A percentile compares a stretch with the other conserved stretches of the same genome.
Evolutionary conservation across 1,140 invertebrate species (phyloP).

Genomic region (Argopecten irradians): DNA sequence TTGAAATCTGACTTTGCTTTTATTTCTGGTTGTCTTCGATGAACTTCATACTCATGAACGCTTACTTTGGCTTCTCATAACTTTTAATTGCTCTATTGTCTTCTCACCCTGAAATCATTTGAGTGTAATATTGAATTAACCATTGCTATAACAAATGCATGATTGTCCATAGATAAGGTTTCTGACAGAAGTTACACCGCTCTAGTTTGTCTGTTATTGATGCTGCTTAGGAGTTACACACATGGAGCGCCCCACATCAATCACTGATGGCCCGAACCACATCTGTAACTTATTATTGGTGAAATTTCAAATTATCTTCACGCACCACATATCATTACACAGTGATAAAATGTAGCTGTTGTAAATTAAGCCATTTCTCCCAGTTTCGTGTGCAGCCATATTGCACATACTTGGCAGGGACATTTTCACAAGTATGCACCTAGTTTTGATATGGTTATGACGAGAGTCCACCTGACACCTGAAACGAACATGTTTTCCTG

Average conservation of each 20-base stretch:
- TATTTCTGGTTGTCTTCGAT: background rate
- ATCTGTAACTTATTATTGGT: slow-evolving; percentile 5
- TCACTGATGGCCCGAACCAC: background rate
- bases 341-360: background rate
- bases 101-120: too few relatives aligned
- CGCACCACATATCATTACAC: background rate
- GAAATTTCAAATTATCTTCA: background rate
- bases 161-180: background rate
- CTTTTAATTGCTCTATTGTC: too few relatives aligned
- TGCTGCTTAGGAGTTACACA: background rate
- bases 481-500: background rate
- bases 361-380: background rate
- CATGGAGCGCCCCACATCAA: background rate
- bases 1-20: too few relatives aligned
- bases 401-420: background rate
- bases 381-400: background rate
- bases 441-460: background rate
- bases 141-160: background rate
- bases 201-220: background rate
- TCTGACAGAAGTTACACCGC: background rate
- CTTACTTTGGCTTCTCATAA: too few relatives aligned
- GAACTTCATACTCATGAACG: too few relatives aligned
- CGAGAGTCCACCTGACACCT: background rate
- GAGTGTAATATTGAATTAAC: background rate
- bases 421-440: slow-evolving; percentile 9